phyloP scores from a whole-genome alignment of 2,888 invertebrate genomes.

The Ochropacha duplaris region DNA sequence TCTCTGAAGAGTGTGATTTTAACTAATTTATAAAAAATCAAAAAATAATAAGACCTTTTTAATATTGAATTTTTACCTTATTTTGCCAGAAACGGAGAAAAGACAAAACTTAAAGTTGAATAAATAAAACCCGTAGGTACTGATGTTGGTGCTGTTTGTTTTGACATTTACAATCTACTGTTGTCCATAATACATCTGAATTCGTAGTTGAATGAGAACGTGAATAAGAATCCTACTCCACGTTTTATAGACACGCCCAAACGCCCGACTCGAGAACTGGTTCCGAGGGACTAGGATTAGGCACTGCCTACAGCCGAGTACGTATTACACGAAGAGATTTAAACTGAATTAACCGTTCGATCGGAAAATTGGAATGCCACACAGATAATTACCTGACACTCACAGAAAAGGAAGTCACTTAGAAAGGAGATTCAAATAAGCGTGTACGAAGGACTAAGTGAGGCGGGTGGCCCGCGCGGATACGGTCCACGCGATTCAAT shows the following conservation, averaged over 20 bases:
- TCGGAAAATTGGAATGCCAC: constrained; percentile 83
- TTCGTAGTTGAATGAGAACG: not conserved
- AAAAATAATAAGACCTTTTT: too few relatives aligned
- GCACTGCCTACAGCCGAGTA: constrained; percentile 68
- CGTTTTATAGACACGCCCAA: constrained; percentile 30
- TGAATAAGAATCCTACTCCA: constrained; percentile 47
- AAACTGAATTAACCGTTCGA: constrained; percentile 83
- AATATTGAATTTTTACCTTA: too few relatives aligned
- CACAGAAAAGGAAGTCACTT: constrained; percentile 81
- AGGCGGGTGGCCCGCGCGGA: constrained; percentile 45
- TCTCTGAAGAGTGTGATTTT: too few relatives aligned
- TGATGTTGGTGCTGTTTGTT: not conserved
- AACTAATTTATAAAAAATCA: too few relatives aligned
- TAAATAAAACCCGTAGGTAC: too few relatives aligned
- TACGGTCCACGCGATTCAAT: constrained; percentile 50
- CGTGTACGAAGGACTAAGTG: constrained; percentile 71
- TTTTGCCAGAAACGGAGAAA: too few relatives aligned
- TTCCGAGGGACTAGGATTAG: constrained; percentile 74
- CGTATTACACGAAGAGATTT: constrained; percentile 81
- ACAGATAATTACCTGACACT: constrained; percentile 84
- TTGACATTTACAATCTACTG: not conserved
- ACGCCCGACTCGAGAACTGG: constrained; percentile 51
- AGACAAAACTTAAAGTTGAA: too few relatives aligned
- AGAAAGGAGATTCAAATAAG: constrained; percentile 80
- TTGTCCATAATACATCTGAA: not conserved